phyloP scores from a whole-genome alignment of 2,113 vertebrate genomes.

The Spheniscus mendiculus region DNA sequence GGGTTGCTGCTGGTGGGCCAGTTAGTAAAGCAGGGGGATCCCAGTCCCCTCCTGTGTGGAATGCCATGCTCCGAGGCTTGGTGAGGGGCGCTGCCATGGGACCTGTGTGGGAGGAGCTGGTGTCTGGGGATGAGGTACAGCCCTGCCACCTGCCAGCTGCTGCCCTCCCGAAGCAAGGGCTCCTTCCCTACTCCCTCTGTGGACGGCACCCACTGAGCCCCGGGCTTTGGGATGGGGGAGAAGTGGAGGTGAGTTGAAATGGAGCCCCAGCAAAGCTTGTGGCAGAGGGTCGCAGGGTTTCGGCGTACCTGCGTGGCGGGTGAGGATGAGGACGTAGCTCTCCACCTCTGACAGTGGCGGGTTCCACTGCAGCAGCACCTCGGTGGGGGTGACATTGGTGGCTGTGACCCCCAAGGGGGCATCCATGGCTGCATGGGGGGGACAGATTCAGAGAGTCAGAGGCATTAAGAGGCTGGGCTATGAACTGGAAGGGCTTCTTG shows the following conservation, averaged over 20 bases:
- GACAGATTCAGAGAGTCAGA: background rate
- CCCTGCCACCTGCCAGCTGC: background rate
- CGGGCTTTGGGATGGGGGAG: background rate
- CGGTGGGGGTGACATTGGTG: slow-evolving; percentile 89
- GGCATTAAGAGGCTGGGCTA: background rate
- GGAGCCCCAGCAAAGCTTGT: background rate
- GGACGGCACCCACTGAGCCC: background rate
- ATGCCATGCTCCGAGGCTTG: background rate
- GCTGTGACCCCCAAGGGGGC: slow-evolving; percentile 84
- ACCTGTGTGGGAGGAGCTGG: background rate
- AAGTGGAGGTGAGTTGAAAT: background rate
- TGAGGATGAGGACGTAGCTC: slow-evolving; percentile 89
- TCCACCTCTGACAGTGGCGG: slow-evolving; percentile 85
- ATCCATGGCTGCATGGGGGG: slow-evolving; percentile 86
- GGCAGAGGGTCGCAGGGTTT: background rate
- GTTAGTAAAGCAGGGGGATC: background rate
- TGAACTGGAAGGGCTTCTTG: background rate
- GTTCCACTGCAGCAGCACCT: slow-evolving; percentile 88
- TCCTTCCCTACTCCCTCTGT: background rate
- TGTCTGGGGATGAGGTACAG: background rate
- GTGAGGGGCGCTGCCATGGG: background rate
- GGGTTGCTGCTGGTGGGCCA: background rate
- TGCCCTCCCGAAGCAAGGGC: background rate
- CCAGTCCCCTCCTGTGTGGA: background rate
- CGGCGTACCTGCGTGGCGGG: slow-evolving; percentile 78